phyloP scores from a whole-genome alignment of 1,140 invertebrate genomes.

The Penaeus japonicus region DNA sequence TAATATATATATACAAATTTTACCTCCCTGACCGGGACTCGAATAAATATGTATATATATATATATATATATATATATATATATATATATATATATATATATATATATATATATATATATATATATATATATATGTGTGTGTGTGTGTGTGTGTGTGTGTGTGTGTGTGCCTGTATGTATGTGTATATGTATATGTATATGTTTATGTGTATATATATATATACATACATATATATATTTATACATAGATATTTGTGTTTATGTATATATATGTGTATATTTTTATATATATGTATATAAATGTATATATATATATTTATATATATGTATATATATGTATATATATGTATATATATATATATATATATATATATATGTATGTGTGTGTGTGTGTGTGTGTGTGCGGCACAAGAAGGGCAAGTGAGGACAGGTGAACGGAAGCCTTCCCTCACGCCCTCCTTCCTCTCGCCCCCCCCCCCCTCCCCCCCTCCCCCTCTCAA shows the following conservation, averaged over 20 bases:
- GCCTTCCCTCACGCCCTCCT: not conserved
- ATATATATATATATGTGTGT: not conserved
- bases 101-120: constrained; percentile 1
- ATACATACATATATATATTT: not conserved
- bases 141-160: too few species aligned
- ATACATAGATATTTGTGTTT: not conserved
- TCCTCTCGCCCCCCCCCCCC: not conserved
- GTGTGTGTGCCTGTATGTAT: not conserved
- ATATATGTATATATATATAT: not conserved
- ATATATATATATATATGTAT: not conserved
- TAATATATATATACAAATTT: too few species aligned
- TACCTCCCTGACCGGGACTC: too few species aligned
- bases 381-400: not conserved
- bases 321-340: not conserved
- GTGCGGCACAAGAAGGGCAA: too few species aligned
- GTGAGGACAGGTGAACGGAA: too few species aligned
- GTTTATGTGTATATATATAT: not conserved
- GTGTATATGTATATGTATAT: not conserved
- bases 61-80: too few species aligned
- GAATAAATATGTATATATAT: too few species aligned
- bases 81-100: constrained; percentile 6
- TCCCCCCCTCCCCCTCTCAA: not conserved
- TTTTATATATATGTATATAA: not conserved
- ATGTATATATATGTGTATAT: not conserved
- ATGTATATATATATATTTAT: not conserved